These are phyloP conservation scores for Dilophus febrilis DNA, from an alignment of 2,888 invertebrate genomes.

Conservation along the genomic window DNA sequence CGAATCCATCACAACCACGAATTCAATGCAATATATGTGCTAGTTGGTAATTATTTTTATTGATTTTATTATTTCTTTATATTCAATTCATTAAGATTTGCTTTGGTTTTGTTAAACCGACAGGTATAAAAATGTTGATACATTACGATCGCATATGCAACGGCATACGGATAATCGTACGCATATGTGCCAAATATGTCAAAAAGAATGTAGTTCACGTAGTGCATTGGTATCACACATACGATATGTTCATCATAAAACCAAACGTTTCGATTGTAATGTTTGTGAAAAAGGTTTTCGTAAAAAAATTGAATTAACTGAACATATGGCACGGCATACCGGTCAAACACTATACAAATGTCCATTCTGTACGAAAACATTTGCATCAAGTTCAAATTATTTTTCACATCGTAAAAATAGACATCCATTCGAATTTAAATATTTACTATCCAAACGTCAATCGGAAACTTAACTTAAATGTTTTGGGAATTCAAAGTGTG, in stretches of 20 bases:
- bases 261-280: constrained; percentile 8
- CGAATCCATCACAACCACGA: constrained; percentile 1
- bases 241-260: constrained; percentile 10
- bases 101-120: too few relatives aligned
- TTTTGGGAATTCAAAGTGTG: too few relatives aligned
- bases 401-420: constrained; percentile 17
- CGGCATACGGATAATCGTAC: constrained; percentile 8
- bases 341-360: constrained; percentile 17
- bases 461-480: too few relatives aligned
- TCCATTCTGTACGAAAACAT: constrained; percentile 17
- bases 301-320: constrained; percentile 9
- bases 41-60: constrained; percentile 4
- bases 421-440: constrained; percentile 15
- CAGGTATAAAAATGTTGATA: constrained; percentile 10
- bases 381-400: constrained; percentile 18
- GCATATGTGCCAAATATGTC: constrained; percentile 8
- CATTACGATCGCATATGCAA: constrained; percentile 9
- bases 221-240: constrained; percentile 9
- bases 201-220: constrained; percentile 8
- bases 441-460: too few relatives aligned
- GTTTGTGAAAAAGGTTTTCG: constrained; percentile 10
- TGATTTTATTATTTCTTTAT: too few relatives aligned
- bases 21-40: constrained; percentile 10
- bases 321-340: constrained; percentile 18
- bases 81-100: too few relatives aligned